Percentiles rank a stretch among this genome's conserved stretches.
Conservation (phyloP, 2,888 invertebrate genomes). For the Amphiduros pacificus region DNA sequence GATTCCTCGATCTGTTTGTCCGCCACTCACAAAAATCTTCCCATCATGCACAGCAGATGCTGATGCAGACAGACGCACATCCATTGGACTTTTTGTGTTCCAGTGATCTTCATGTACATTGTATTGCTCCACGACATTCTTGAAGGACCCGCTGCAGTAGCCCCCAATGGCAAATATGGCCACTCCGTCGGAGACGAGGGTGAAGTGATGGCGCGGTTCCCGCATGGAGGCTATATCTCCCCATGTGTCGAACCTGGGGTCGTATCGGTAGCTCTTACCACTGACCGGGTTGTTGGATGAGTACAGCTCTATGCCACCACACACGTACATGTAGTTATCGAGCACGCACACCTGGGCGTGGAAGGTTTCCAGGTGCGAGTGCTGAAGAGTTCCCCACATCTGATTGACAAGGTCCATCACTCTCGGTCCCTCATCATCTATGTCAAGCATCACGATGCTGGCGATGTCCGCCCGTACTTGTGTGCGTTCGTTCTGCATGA, state of each 20-base stretch:
- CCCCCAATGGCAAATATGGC: constrained; percentile 23
- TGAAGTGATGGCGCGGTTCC: constrained; percentile 22
- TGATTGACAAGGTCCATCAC: constrained; percentile 14
- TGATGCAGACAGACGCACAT: constrained; percentile 12
- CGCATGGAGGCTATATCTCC: constrained; percentile 16
- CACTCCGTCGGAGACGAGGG: constrained; percentile 2
- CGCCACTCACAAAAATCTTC: constrained; percentile 16
- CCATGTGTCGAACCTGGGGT: constrained; percentile 22
- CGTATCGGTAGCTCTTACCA: constrained; percentile 21
- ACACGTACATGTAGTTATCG: constrained; percentile 23
- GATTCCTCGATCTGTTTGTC: constrained; percentile 20
- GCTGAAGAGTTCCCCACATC: constrained; percentile 9
- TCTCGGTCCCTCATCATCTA: constrained; percentile 18
- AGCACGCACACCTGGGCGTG: constrained; percentile 22
- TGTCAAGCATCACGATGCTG: constrained; percentile 17
- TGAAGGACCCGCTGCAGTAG: constrained; percentile 18
- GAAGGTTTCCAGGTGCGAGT: constrained; percentile 13
- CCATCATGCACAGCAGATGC: constrained; percentile 17
- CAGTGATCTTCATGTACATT: constrained; percentile 5
- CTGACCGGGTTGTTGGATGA: constrained; percentile 21
- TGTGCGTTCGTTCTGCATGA: constrained; percentile 15
- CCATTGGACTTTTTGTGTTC: constrained; percentile 7
- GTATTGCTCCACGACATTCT: constrained; percentile 19
- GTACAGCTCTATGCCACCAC: constrained; percentile 24
- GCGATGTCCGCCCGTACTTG: constrained; percentile 8